A percentile compares a stretch with the other conserved stretches of the same genome.
Evolutionary conservation across 2,113 vertebrate species (phyloP).

Genomic region (Oceanites oceanicus): DNA sequence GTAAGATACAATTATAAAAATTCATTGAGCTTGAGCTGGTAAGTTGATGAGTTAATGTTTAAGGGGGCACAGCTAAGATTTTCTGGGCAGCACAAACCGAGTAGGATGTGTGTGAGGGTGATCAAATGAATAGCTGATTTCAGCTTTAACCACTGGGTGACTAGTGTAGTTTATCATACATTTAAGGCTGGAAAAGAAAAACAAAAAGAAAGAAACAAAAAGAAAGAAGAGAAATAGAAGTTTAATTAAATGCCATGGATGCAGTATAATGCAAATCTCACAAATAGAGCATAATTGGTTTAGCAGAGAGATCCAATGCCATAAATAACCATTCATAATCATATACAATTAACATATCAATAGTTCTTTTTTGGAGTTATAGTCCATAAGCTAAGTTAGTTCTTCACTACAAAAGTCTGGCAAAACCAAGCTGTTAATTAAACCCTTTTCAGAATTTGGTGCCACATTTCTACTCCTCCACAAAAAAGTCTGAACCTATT

Average conservation of each 20-base stretch:
- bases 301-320: slow-evolving; percentile 70
- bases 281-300: slow-evolving; percentile 73
- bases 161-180: neutral
- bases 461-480: slow-evolving; percentile 44
- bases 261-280: slow-evolving; percentile 69
- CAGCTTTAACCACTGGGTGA: slow-evolving; percentile 36
- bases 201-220: slow-evolving; percentile 25
- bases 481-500: slow-evolving; percentile 42
- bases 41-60: neutral
- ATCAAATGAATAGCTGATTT: slow-evolving; percentile 4
- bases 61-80: neutral
- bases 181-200: slow-evolving; percentile 23
- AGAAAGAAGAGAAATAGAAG: slow-evolving; percentile 53
- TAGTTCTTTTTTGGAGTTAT: slow-evolving; percentile 71
- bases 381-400: slow-evolving; percentile 70
- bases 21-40: neutral
- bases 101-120: neutral
- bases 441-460: slow-evolving; percentile 66
- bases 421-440: slow-evolving; percentile 72
- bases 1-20: neutral
- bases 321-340: slow-evolving; percentile 74
- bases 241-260: slow-evolving; percentile 62
- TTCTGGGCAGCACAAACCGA: neutral
- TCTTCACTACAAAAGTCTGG: slow-evolving; percentile 64
- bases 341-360: slow-evolving; percentile 75